A percentile compares a stretch with the other conserved stretches of the same genome.
Conservation (phyloP, 2,888 invertebrate genomes). For the Colostygia pectinataria region DNA sequence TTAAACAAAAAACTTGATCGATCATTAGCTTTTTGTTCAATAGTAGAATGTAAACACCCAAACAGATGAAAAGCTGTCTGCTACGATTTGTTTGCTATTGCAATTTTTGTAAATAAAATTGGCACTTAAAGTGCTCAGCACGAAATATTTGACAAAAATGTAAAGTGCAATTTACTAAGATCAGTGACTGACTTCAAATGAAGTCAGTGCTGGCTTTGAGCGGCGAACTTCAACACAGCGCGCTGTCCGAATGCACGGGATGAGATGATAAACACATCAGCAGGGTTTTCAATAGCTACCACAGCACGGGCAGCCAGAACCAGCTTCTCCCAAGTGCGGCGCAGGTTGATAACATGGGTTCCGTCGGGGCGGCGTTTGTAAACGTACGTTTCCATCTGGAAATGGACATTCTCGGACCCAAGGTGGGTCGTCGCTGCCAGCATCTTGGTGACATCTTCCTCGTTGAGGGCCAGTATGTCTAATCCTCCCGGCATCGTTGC, state of each 20-base stretch:
- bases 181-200: too few species aligned
- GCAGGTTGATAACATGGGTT: slow-evolving; percentile 96
- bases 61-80: too few species aligned
- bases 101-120: too few species aligned
- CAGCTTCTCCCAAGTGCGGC: slow-evolving; percentile 99
- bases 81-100: too few species aligned
- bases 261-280: slow-evolving; percentile 98
- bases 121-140: too few species aligned
- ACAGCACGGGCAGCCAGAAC: slow-evolving; percentile 98
- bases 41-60: too few species aligned
- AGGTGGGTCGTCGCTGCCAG: slow-evolving; percentile 97
- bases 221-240: slow-evolving; percentile 99
- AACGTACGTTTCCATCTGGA: slow-evolving; percentile 98
- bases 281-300: slow-evolving; percentile 98
- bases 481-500: slow-evolving; percentile 99
- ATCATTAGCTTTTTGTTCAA: too few species aligned
- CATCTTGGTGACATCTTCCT: slow-evolving; percentile 99
- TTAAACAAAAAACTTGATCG: too few species aligned
- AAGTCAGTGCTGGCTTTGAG: too few species aligned
- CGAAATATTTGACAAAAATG: too few species aligned
- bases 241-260: slow-evolving; percentile 97
- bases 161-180: too few species aligned
- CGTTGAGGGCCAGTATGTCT: slow-evolving; percentile 94
- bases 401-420: slow-evolving; percentile 96
- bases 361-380: slow-evolving; percentile 98